Conservation (phyloP, 2,113 vertebrate genomes). For the Taxidea taxus region DNA sequence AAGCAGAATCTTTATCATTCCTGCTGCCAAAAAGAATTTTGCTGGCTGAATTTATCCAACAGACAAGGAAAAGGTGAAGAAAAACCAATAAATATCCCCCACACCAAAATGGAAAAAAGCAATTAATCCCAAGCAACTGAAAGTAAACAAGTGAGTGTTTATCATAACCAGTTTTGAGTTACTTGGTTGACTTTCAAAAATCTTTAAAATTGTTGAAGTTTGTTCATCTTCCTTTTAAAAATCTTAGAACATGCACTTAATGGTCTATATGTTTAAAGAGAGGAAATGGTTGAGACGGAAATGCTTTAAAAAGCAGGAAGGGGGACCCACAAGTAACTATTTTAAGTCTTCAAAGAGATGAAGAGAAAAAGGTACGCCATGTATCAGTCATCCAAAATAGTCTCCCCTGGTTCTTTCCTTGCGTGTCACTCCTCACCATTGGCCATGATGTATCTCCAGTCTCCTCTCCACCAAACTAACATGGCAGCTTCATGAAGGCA, state of each 20-base stretch:
- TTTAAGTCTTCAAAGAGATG: not conserved
- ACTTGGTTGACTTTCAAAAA: not conserved
- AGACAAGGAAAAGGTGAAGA: slow-evolving; percentile 44
- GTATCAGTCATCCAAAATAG: not conserved
- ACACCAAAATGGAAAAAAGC: not conserved
- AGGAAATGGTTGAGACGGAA: slow-evolving; percentile 4
- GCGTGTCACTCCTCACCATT: not conserved
- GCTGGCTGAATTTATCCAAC: slow-evolving; percentile 4
- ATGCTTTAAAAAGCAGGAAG: slow-evolving; percentile 1
- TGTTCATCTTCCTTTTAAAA: slow-evolving; percentile 12
- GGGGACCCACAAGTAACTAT: not conserved
- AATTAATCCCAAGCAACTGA: not conserved
- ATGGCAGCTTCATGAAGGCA: not conserved
- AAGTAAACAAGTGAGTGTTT: slow-evolving; percentile 12
- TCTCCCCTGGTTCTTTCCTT: not conserved
- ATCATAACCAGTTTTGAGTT: slow-evolving; percentile 10
- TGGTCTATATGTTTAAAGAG: not conserved
- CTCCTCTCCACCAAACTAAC: not conserved
- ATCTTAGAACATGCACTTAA: not conserved
- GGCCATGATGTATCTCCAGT: not conserved
- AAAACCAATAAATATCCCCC: slow-evolving; percentile 24
- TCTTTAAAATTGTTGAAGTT: not conserved
- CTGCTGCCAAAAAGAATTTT: slow-evolving; percentile 23
- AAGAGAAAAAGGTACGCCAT: not conserved
- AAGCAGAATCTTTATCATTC: slow-evolving; percentile 4